phyloP scores from a whole-genome alignment of 1,140 invertebrate genomes.

The Cardiocondyla obscurior region DNA sequence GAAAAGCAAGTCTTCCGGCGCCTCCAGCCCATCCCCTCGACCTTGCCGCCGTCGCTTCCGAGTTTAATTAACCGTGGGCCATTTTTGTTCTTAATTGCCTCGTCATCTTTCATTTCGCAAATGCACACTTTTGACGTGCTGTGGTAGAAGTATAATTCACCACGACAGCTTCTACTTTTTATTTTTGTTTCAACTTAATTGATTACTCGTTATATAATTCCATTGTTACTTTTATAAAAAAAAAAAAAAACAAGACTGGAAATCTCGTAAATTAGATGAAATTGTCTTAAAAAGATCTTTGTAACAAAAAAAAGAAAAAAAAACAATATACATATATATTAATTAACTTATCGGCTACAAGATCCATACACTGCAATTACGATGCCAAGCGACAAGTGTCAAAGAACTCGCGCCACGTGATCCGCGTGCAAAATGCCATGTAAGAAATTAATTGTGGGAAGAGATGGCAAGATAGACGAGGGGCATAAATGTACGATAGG shows the following conservation, averaged over 20 bases:
- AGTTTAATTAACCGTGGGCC: conserved; percentile 7
- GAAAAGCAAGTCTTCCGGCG: background rate
- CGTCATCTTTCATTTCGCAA: background rate
- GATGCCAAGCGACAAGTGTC: conserved; percentile 22
- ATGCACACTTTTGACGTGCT: background rate
- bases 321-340: too few relatives aligned
- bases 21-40: background rate
- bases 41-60: background rate
- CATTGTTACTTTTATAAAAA: background rate
- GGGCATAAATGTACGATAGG: conserved; percentile 8
- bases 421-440: conserved; percentile 40
- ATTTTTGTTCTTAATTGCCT: background rate
- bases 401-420: conserved; percentile 20
- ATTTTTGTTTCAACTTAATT: background rate
- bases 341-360: conserved; percentile 4
- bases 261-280: background rate
- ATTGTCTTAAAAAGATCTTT: background rate
- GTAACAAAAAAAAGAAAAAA: background rate
- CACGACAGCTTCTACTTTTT: background rate
- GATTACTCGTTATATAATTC: background rate
- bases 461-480: conserved; percentile 33
- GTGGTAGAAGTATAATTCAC: background rate
- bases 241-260: too few relatives aligned
- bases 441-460: conserved; percentile 49
- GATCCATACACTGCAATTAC: conserved; percentile 9